Evolutionary conservation across 2,888 invertebrate genomes (phyloP).

Genomic region (Volucella zonaria): DNA sequence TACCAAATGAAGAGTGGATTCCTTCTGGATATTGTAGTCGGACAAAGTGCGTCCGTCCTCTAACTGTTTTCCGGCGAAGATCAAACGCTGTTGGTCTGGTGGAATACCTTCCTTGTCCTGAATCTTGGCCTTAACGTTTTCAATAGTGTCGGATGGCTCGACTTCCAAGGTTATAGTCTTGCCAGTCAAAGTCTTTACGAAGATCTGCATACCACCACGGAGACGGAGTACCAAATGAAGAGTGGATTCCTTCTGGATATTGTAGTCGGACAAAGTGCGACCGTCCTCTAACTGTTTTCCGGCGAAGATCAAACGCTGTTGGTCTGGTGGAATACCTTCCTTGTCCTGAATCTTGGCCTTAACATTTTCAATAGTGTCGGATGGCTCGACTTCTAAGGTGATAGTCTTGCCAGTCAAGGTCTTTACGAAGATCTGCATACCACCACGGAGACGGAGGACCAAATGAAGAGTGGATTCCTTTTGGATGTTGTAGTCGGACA

Average conservation of each 20-base stretch:
- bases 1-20: constrained; percentile 76
- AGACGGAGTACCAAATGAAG: constrained; percentile 91
- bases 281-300: constrained; percentile 88
- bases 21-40: constrained; percentile 76
- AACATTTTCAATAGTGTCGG: constrained; percentile 78
- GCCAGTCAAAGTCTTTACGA: constrained; percentile 77
- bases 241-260: constrained; percentile 78
- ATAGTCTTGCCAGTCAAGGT: constrained; percentile 78
- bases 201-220: constrained; percentile 89
- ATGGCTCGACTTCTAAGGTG: constrained; percentile 77
- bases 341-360: constrained; percentile 79
- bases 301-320: constrained; percentile 78
- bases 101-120: constrained; percentile 75
- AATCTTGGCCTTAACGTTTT: constrained; percentile 75
- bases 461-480: constrained; percentile 82
- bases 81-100: constrained; percentile 75
- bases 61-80: constrained; percentile 75
- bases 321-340: constrained; percentile 79
- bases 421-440: constrained; percentile 81
- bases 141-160: constrained; percentile 76
- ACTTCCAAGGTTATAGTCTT: constrained; percentile 78
- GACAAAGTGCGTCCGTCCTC: constrained; percentile 75
- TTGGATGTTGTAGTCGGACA: constrained; percentile 85
- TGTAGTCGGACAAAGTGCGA: constrained; percentile 89
- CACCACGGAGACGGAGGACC: constrained; percentile 95